A percentile compares a stretch with the other conserved stretches of the same genome.
These are phyloP conservation scores for Hydrocynus forskahlii DNA, from an alignment of 2,797 vertebrate species.

Conservation along the genomic window DNA sequence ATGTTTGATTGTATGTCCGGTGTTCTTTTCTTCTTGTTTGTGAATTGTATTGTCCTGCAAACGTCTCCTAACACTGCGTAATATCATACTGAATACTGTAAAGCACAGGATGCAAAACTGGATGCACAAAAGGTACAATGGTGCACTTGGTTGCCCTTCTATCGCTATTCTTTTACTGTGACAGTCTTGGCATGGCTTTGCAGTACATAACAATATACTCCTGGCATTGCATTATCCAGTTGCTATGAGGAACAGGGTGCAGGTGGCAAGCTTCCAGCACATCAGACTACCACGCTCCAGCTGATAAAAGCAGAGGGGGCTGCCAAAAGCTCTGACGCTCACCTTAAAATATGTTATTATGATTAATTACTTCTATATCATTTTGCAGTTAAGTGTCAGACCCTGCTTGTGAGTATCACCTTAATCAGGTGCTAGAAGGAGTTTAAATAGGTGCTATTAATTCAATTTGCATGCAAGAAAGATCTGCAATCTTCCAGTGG, in stretches of 20 bases:
- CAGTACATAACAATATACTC: constrained; percentile 33
- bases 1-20: neutral
- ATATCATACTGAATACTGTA: neutral
- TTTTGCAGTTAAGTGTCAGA: constrained; percentile 59
- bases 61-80: neutral
- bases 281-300: constrained; percentile 41
- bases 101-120: neutral
- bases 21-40: neutral
- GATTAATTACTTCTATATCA: constrained; percentile 67
- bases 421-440: constrained; percentile 12
- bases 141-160: neutral
- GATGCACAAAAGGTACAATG: constrained; percentile 8
- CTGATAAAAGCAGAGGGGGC: constrained; percentile 43
- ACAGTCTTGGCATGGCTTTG: constrained; percentile 20
- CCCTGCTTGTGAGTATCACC: constrained; percentile 48
- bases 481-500: neutral
- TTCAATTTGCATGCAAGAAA: neutral
- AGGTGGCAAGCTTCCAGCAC: constrained; percentile 41
- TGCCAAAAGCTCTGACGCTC: constrained; percentile 46
- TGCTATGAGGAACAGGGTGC: constrained; percentile 38
- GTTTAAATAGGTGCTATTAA: constrained; percentile 13
- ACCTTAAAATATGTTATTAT: constrained; percentile 51
- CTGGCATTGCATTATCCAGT: constrained; percentile 32
- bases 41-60: neutral
- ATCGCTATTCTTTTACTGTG: constrained; percentile 19